These are phyloP conservation scores for Caretta caretta DNA, from an alignment of 2,113 vertebrate species.

Conservation along the genomic window DNA sequence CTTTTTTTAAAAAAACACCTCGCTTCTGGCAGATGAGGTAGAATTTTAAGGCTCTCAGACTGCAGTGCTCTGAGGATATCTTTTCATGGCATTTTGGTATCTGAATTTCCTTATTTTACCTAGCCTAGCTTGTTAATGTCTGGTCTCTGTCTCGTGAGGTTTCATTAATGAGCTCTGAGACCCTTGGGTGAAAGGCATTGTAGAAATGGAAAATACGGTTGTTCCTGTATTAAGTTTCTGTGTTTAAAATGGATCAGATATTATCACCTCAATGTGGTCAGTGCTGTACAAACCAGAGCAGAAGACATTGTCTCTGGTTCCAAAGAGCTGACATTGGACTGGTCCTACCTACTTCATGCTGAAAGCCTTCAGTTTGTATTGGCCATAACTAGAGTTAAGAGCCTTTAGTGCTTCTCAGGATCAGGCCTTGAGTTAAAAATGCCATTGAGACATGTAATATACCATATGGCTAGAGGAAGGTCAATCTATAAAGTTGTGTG, in stretches of 20 bases:
- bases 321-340: not conserved
- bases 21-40: not conserved
- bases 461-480: slow-evolving; percentile 28
- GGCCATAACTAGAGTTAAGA: not conserved
- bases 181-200: not conserved
- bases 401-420: slow-evolving; percentile 19
- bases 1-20: not conserved
- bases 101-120: not conserved
- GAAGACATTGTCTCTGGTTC: not conserved
- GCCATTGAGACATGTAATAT: not conserved
- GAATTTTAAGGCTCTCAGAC: not conserved
- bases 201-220: not conserved
- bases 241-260: not conserved
- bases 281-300: not conserved
- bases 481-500: not conserved
- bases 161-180: not conserved
- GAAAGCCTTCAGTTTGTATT: not conserved
- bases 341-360: not conserved
- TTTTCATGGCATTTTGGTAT: not conserved
- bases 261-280: not conserved
- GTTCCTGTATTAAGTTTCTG: not conserved
- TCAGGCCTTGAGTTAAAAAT: not conserved
- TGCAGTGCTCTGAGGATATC: not conserved
- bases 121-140: not conserved
- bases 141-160: not conserved